Conservation (phyloP, 2,113 vertebrate genomes). For the Colistium nudipinnis region DNA sequence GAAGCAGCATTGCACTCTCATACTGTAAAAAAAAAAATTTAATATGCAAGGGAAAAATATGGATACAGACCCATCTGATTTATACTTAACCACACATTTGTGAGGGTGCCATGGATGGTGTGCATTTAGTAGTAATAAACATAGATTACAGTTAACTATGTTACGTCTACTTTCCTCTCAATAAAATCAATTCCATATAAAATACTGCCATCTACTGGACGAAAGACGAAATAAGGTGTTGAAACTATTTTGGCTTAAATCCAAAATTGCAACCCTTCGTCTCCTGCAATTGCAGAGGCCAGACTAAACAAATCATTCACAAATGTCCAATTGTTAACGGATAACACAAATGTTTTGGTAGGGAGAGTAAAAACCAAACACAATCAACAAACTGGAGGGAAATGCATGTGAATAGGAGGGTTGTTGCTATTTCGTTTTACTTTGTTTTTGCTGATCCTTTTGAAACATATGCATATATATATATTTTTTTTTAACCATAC, state of each 20-base stretch:
- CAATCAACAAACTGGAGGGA: neutral
- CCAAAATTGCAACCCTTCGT: neutral
- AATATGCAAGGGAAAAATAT: no score
- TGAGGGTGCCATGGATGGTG: neutral
- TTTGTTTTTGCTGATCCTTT: neutral
- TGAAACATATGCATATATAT: neutral
- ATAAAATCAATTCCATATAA: neutral
- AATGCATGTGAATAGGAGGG: neutral
- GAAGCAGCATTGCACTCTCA: neutral
- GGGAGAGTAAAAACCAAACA: constrained; percentile 11
- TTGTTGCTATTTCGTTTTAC: neutral
- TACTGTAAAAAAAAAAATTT: no score
- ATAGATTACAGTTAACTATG: no score
- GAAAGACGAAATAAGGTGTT: neutral
- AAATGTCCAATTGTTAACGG: constrained; percentile 4
- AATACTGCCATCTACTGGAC: constrained; percentile 34
- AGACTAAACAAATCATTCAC: constrained; percentile 7
- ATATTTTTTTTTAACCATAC: neutral
- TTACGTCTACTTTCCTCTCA: neutral
- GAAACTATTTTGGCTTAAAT: neutral
- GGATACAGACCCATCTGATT: no score
- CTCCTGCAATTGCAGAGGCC: neutral
- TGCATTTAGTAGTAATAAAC: neutral
- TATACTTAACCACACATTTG: neutral
- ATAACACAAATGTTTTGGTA: neutral